A percentile compares a stretch with the other conserved stretches of the same genome.
Conservation (phyloP, 2,888 invertebrate genomes). For the Acanthosepion esculentum region DNA sequence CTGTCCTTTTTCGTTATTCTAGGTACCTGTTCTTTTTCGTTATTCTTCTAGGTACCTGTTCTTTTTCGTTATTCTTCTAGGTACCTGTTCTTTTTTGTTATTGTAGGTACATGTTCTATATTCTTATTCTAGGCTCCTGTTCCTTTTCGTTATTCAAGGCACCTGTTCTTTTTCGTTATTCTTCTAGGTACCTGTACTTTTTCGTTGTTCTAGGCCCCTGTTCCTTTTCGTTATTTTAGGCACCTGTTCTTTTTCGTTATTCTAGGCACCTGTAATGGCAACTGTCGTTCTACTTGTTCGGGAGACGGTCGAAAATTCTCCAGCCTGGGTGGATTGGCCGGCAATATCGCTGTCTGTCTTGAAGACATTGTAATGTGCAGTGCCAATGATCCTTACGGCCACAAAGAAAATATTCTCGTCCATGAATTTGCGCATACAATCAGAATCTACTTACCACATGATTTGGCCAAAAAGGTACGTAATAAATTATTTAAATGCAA, state of each 20-base stretch:
- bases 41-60: background rate
- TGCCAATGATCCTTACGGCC: slow-evolving; percentile 23
- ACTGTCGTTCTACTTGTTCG: slow-evolving; percentile 44
- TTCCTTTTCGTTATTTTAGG: background rate
- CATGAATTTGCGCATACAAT: slow-evolving; percentile 57
- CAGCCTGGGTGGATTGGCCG: slow-evolving; percentile 40
- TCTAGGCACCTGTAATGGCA: slow-evolving; percentile 35
- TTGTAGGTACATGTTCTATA: background rate
- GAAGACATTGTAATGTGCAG: slow-evolving; percentile 47
- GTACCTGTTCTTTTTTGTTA: background rate
- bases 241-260: background rate
- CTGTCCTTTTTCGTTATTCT: background rate
- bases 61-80: background rate
- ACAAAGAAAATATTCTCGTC: slow-evolving; percentile 51
- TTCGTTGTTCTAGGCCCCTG: background rate
- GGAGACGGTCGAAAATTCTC: slow-evolving; percentile 49
- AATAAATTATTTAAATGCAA: background rate
- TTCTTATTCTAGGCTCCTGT: too few relatives aligned
- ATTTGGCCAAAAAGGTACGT: background rate
- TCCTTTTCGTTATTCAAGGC: background rate
- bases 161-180: background rate
- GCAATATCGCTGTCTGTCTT: background rate
- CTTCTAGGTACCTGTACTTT: background rate
- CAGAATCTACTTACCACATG: slow-evolving; percentile 39
- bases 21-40: background rate